Evolutionary conservation across 2,888 invertebrate species (phyloP), one percentile per base, ranked within the genome.

Genomic region (Stenoptilia bipunctidactyla): DNA sequence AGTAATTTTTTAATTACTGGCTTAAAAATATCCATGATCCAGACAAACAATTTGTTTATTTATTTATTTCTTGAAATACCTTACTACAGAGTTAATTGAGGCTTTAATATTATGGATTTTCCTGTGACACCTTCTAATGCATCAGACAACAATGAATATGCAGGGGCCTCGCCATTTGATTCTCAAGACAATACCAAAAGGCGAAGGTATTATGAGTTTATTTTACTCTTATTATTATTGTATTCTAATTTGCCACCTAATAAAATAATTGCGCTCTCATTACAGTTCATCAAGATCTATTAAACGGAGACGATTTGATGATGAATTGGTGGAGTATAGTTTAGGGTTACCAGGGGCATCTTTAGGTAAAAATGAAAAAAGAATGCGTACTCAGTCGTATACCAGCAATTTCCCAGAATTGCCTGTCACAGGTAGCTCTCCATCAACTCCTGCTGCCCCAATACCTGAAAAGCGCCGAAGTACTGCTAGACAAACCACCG

Each of bases 271-370:
- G 15, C 15, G 4, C 2, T 12, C 10, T 4, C 20, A 20, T 20
- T 20, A 3, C 61, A 94, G 96, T 67, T 97, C 97, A 9, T 95
- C 94, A 15, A 87, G 98, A 43, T 97, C 97, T 1, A 97, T 98
- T 55, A 98, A 97, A 70, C 88, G 98, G 0, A 92, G 94, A 56
- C 92, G 97, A 54, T 98, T 98, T 75, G 98, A 98, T 65, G 98
- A 98, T 86, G 98, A 98, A 75, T 83, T 98, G 42, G 97, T 98
- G 0, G 97, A 98, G 56, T 95, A 94, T 51, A 94, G 94, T 66
- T 75, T 93, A 42, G 89, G 91, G 38, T 73, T 89, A 53, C 88
- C 89, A 0, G 89, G 85, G 1, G 76, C 83, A 1, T 83, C 85
- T 1, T 53, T 82, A 14, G 76, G 79, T 1, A 85, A 85, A 56